Evolutionary conservation across 2,888 invertebrate species (phyloP).

Genomic region (Gari tellinella): DNA sequence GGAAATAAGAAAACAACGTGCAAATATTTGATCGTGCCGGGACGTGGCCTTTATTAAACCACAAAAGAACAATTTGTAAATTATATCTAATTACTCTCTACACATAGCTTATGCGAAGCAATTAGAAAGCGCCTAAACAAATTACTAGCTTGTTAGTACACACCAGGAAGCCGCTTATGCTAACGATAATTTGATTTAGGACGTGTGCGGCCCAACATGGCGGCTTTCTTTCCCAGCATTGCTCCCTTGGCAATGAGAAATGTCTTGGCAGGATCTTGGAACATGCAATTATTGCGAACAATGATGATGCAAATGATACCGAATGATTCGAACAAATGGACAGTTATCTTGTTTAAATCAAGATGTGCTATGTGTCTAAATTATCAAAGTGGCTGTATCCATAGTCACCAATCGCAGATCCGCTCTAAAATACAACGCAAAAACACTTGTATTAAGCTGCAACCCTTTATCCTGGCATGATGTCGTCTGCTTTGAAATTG

Average conservation of each 20-base stretch:
- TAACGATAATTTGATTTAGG: slow-evolving; percentile 55
- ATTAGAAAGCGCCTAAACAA: slow-evolving; percentile 52
- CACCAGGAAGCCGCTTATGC: slow-evolving; percentile 52
- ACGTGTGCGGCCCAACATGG: slow-evolving; percentile 44
- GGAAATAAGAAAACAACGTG: slow-evolving; percentile 62
- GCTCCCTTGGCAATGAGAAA: slow-evolving; percentile 15
- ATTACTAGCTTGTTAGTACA: slow-evolving; percentile 57
- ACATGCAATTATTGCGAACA: slow-evolving; percentile 15
- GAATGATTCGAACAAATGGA: too few relatives aligned
- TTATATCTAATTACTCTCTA: slow-evolving; percentile 59
- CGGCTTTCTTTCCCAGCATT: slow-evolving; percentile 16
- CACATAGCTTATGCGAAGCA: slow-evolving; percentile 59
- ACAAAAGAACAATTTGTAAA: slow-evolving; percentile 65
- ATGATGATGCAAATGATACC: too few relatives aligned
- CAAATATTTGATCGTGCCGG: slow-evolving; percentile 56
- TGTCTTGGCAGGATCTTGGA: slow-evolving; percentile 21
- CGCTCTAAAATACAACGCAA: too few relatives aligned
- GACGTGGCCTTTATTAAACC: slow-evolving; percentile 49
- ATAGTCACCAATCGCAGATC: too few relatives aligned
- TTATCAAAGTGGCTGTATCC: too few relatives aligned
- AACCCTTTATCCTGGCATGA: too few relatives aligned
- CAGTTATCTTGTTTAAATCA: too few relatives aligned
- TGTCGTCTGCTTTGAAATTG: too few relatives aligned
- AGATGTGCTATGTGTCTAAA: too few relatives aligned
- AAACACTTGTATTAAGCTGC: too few relatives aligned